Conservation (phyloP, 2,888 invertebrate species). For the Leptopilina syphax region DNA sequence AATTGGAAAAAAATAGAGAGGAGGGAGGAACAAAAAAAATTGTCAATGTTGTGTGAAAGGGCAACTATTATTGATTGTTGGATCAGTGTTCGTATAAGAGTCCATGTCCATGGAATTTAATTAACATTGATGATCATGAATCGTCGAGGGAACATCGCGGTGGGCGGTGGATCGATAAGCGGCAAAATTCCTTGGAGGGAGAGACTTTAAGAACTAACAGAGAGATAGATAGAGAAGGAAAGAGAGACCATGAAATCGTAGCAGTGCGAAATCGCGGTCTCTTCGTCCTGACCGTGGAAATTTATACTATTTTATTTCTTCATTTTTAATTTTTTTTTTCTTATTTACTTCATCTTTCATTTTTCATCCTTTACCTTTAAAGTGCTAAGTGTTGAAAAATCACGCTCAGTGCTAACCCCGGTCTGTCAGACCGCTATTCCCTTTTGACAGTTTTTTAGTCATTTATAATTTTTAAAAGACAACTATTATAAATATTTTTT, state of each 20-base stretch:
- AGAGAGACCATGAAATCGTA: constrained; percentile 24
- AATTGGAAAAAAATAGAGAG: no score
- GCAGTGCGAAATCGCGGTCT: constrained; percentile 25
- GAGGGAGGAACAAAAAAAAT: background rate
- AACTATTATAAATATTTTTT: no score
- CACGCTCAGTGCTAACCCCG: no score
- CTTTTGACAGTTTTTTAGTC: no score
- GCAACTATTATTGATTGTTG: background rate
- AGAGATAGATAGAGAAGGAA: constrained; percentile 7
- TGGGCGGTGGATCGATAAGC: constrained; percentile 30
- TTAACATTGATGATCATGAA: constrained; percentile 19
- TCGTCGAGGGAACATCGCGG: constrained; percentile 11
- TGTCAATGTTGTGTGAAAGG: background rate
- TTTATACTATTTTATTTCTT: background rate
- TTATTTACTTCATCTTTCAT: no score
- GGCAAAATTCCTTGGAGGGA: constrained; percentile 6
- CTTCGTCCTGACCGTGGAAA: constrained; percentile 35
- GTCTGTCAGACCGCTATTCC: no score
- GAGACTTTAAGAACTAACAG: constrained; percentile 34
- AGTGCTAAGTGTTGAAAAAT: no score
- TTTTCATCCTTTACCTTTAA: no score
- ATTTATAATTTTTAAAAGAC: no score
- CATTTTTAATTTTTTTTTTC: no score
- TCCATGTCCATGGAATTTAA: constrained; percentile 17
- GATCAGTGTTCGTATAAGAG: background rate